phyloP scores from a whole-genome alignment of 2,888 invertebrate genomes.

The Rhagonycha fulva region DNA sequence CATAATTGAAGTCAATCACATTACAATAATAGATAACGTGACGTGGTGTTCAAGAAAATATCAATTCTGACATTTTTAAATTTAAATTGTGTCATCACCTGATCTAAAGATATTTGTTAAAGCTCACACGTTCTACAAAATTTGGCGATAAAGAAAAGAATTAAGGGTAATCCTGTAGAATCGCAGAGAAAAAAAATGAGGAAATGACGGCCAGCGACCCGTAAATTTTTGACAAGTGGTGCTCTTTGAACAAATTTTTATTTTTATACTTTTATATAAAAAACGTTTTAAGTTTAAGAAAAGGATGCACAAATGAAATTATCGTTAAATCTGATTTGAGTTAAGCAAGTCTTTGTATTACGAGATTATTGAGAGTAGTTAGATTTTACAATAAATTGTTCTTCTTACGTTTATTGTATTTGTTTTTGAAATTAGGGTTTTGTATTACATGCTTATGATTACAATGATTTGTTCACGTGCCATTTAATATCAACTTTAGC shows the following conservation, averaged over 20 bases:
- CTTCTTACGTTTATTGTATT: not conserved
- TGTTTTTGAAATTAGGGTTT: not conserved
- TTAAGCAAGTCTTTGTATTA: not conserved
- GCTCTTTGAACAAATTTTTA: constrained; percentile 15
- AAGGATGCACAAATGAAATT: not conserved
- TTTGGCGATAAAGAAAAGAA: constrained; percentile 13
- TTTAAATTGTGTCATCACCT: constrained; percentile 12
- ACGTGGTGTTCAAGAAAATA: not conserved
- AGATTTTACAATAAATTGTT: not conserved
- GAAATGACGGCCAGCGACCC: constrained; percentile 18
- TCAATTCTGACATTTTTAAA: constrained; percentile 1
- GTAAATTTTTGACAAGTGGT: constrained; percentile 16
- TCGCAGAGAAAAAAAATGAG: constrained; percentile 13
- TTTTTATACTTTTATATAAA: constrained; percentile 9
- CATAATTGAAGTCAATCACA: not conserved
- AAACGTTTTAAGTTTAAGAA: not conserved
- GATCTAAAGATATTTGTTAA: constrained; percentile 9
- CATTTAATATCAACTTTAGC: constrained; percentile 19
- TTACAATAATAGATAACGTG: not conserved
- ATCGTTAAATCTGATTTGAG: not conserved
- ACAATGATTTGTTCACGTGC: constrained; percentile 21
- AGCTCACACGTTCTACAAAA: constrained; percentile 10
- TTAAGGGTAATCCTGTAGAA: constrained; percentile 15
- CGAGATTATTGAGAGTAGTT: not conserved
- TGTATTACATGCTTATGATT: constrained; percentile 4